Evolutionary conservation across 1,140 invertebrate genomes (phyloP).

Genomic region (Adoxophyes honmai): DNA sequence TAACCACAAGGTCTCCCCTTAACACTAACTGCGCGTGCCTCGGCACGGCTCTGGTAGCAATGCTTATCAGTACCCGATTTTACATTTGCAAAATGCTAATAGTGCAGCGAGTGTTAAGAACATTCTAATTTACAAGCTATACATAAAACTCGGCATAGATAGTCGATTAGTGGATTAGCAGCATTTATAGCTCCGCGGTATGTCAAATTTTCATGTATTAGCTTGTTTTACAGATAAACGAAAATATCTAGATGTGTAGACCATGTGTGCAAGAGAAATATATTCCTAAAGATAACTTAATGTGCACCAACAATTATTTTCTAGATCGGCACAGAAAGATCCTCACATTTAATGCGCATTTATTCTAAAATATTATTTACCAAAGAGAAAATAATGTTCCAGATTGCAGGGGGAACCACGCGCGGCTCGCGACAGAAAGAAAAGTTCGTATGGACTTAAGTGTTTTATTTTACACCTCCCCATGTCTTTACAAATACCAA

Average conservation of each 20-base stretch:
- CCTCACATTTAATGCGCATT: slow-evolving; percentile 45
- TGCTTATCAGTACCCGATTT: neutral
- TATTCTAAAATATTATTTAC: slow-evolving; percentile 24
- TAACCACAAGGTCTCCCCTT: slow-evolving; percentile 30
- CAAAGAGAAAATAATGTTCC: slow-evolving; percentile 25
- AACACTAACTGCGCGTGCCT: neutral
- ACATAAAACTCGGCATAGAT: slow-evolving; percentile 6
- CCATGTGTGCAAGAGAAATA: slow-evolving; percentile 40
- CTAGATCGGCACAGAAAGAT: slow-evolving; percentile 35
- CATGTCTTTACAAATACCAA: slow-evolving; percentile 66
- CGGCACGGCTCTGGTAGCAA: neutral
- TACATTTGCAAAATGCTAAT: neutral
- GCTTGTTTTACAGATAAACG: slow-evolving; percentile 26
- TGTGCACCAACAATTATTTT: slow-evolving; percentile 46
- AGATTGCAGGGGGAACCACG: slow-evolving; percentile 20
- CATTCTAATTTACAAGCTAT: slow-evolving; percentile 21
- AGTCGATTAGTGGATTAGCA: too few species aligned
- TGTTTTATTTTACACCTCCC: slow-evolving; percentile 69
- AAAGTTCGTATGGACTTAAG: slow-evolving; percentile 60
- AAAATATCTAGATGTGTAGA: slow-evolving; percentile 19
- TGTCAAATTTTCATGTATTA: slow-evolving; percentile 19
- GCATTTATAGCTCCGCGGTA: neutral
- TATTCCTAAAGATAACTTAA: slow-evolving; percentile 45
- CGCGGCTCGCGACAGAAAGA: slow-evolving; percentile 31
- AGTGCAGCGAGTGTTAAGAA: neutral